Base-by-base conservation (phyloP, 2,888 invertebrate genomes). In the Merodon equestris region DNA sequence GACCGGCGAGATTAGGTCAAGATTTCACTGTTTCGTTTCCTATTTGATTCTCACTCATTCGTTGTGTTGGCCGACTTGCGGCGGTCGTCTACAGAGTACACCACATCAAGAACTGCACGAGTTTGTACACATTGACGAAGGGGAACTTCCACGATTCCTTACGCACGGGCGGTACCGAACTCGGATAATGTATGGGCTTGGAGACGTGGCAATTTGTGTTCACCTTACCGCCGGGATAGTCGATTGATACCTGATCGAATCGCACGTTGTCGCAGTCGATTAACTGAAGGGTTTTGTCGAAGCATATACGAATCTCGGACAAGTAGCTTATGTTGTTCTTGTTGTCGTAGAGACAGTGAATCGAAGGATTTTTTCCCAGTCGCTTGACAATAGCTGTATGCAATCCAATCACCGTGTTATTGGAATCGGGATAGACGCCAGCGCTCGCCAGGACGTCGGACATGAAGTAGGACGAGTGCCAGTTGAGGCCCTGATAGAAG, bases 241-340 rank as follows among this genome's bases (percentile, higher is more conserved):
- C 83, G 9, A 87, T 82, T 2, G 84, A 81, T 9, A 84, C 83
- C 1, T 86, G 83, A 71, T 84, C 84, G 44, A 83, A 86, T 57
- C 83, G 85, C 1, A 92, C 90, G 9, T 91, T 91, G 86, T 94
- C 92, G 85, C 95, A 95, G 85, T 94, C 91, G 1, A 91, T 90
- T 13, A 94, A 85, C 40, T 91, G 86, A 15, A 95, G 86, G 0
- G 88, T 86, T 85, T 94, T 95, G 84, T 93, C 90, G 82, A 95
- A 93, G 84, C 95, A 96, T 56, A 95, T 91, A 15, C 94, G 90
- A 63, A 95, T 91, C 86, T 95, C 95, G 15, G 91, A 91, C 56
- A 95, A 85, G 84, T 92, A 92, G 1, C 90, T 91, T 15, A 90
- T 88, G 17, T 91, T 91, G 0, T 90, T 90, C 68, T 90, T 88